These are phyloP conservation scores for Hoplodrina blanda DNA, from an alignment of 2,888 invertebrate species.

Conservation along the genomic window DNA sequence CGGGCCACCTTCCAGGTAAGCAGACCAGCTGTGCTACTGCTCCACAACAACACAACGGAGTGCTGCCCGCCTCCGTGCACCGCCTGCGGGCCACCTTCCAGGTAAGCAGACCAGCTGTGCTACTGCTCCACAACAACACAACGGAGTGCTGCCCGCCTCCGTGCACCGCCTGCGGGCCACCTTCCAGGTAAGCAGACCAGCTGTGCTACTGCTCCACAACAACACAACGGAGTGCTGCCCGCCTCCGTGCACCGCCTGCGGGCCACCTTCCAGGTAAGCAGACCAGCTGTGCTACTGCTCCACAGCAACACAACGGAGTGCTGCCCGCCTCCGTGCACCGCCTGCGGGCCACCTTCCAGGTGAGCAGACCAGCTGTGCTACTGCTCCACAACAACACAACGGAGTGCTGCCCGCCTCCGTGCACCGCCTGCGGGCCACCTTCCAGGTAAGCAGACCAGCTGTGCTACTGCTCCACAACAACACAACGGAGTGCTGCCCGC, in stretches of 20 bases:
- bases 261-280: too few species aligned
- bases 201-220: constrained; percentile 96
- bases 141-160: constrained; percentile 98
- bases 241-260: constrained; percentile 96
- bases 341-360: constrained; percentile 95
- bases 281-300: constrained; percentile 97
- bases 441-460: too few species aligned
- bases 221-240: too few species aligned
- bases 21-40: too few species aligned
- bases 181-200: constrained; percentile 90
- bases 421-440: too few species aligned
- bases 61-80: too few species aligned
- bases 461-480: constrained; percentile 95
- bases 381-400: too few species aligned
- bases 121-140: constrained; percentile 97
- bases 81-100: too few species aligned
- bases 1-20: constrained; percentile 93
- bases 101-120: too few species aligned
- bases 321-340: constrained; percentile 97
- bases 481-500: constrained; percentile 99
- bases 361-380: too few species aligned
- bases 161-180: constrained; percentile 97
- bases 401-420: too few species aligned
- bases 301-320: constrained; percentile 99
- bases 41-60: too few species aligned